Evolutionary conservation across 2,888 invertebrate species (phyloP).

Genomic region (Candidula unifasciata): DNA sequence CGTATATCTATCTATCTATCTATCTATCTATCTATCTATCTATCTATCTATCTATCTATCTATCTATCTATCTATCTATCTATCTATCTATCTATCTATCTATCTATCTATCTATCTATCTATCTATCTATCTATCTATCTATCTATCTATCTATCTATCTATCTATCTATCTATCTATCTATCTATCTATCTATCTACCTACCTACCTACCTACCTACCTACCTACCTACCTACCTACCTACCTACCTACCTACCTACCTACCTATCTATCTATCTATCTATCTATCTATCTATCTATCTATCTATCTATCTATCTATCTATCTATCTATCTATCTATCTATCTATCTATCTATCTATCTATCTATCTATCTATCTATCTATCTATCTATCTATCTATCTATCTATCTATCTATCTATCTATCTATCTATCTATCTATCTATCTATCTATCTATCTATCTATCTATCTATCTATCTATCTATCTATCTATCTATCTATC

Average conservation of each 20-base stretch:
- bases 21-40: neutral
- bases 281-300: neutral
- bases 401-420: too few relatives aligned
- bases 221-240: too few relatives aligned
- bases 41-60: neutral
- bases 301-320: neutral
- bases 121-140: too few relatives aligned
- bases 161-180: too few relatives aligned
- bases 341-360: neutral
- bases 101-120: neutral
- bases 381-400: too few relatives aligned
- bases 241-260: too few relatives aligned
- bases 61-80: neutral
- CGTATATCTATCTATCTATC: neutral
- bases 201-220: too few relatives aligned
- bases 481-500: neutral
- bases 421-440: too few relatives aligned
- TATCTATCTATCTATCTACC: too few relatives aligned
- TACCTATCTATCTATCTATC: too few relatives aligned
- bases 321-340: neutral
- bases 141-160: too few relatives aligned
- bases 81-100: neutral
- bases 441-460: too few relatives aligned
- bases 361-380: neutral
- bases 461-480: neutral